phyloP scores from a whole-genome alignment of 2,113 vertebrate genomes.

The Eclectus roratus region DNA sequence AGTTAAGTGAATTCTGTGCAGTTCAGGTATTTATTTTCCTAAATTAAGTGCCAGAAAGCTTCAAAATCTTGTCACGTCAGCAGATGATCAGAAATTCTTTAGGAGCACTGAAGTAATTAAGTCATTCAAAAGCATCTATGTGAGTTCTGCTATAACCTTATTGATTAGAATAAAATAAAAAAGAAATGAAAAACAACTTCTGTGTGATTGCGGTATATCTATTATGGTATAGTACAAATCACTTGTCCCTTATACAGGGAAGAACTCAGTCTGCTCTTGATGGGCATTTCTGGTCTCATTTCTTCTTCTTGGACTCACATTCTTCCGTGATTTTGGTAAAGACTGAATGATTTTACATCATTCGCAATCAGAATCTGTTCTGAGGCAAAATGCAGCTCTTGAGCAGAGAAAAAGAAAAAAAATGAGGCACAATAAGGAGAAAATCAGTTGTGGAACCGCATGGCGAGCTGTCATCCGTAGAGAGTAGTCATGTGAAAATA shows the following conservation, averaged over 20 bases:
- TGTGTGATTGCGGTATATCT: not conserved
- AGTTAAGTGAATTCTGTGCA: not conserved
- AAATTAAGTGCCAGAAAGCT: not conserved
- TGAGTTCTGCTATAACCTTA: not conserved
- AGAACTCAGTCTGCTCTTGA: not conserved
- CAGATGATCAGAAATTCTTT: not conserved
- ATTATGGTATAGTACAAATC: not conserved
- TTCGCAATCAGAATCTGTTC: not conserved
- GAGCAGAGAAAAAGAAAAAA: not conserved
- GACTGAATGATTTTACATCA: not conserved
- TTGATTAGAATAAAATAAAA: not conserved
- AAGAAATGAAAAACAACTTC: not conserved
- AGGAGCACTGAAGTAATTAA: not conserved
- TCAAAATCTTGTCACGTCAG: not conserved
- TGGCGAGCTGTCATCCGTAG: not conserved
- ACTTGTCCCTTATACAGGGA: not conserved
- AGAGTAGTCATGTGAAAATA: not conserved
- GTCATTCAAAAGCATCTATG: not conserved
- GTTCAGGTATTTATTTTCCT: not conserved
- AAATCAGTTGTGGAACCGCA: not conserved
- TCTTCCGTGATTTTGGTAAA: not conserved
- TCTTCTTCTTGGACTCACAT: not conserved
- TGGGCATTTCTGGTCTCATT: not conserved
- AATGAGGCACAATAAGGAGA: not conserved
- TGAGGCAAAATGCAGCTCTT: not conserved